Percentiles rank a stretch among this genome's conserved stretches.
phyloP scores from a whole-genome alignment of 1,140 invertebrate species.

The Drosophila biarmipes region DNA sequence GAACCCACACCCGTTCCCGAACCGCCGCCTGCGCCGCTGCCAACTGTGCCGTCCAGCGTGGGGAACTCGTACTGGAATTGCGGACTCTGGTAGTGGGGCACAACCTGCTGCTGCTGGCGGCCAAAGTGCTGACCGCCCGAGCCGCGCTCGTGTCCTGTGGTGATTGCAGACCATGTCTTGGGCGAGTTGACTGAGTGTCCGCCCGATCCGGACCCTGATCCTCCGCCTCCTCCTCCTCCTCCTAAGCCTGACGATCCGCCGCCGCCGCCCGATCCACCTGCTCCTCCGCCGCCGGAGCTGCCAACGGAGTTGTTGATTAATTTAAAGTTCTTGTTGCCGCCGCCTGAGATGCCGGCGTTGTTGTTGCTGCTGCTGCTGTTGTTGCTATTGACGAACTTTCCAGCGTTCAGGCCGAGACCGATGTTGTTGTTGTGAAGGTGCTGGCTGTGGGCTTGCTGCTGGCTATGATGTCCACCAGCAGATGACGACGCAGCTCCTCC shows the following conservation, averaged over 20 bases:
- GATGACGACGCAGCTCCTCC: conserved; percentile 26
- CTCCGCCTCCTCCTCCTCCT: conserved; percentile 20
- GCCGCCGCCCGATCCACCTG: conserved; percentile 10
- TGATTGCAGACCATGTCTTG: conserved; percentile 84
- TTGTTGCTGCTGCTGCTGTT: conserved; percentile 25
- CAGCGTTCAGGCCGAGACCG: conserved; percentile 40
- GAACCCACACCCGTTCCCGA: conserved; percentile 34
- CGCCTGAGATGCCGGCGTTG: conserved; percentile 28
- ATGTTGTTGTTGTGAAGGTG: conserved; percentile 51
- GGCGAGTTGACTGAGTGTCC: conserved; percentile 68
- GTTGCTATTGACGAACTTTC: conserved; percentile 38
- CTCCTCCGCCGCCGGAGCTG: conserved; percentile 24
- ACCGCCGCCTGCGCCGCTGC: conserved; percentile 67
- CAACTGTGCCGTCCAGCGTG: conserved; percentile 88
- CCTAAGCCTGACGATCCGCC: conserved; percentile 29
- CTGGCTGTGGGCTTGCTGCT: conserved; percentile 30
- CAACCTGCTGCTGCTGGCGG: conserved; percentile 56
- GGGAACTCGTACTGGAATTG: conserved; percentile 95
- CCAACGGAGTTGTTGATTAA: conserved; percentile 73
- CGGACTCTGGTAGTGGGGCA: conserved; percentile 85
- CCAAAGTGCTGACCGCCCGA: conserved; percentile 34
- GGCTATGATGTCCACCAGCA: conserved; percentile 36
- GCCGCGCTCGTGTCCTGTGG: conserved; percentile 79
- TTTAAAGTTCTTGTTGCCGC: conserved; percentile 70
- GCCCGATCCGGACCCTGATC: conserved; percentile 23